These are phyloP conservation scores for Cantharis rustica DNA, from an alignment of 2,888 invertebrate genomes.

Conservation along the genomic window DNA sequence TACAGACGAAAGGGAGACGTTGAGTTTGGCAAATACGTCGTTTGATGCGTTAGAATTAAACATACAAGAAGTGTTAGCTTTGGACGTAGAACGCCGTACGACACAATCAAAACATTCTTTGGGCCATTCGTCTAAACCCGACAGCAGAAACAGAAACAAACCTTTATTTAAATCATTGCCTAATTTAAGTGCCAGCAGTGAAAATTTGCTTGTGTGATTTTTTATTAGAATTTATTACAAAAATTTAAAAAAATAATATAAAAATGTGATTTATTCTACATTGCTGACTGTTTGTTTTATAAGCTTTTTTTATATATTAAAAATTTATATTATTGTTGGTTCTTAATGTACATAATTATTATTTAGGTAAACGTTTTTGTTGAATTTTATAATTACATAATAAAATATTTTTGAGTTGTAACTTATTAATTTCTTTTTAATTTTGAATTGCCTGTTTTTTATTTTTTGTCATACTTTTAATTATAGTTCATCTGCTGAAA, in stretches of 20 bases:
- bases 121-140: constrained; percentile 47
- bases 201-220: constrained; percentile 62
- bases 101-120: constrained; percentile 47
- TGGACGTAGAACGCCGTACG: constrained; percentile 55
- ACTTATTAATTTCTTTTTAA: not conserved
- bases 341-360: constrained; percentile 1
- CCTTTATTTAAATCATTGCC: constrained; percentile 68
- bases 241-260: constrained; percentile 11
- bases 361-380: not conserved
- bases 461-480: too few species aligned
- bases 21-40: constrained; percentile 38
- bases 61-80: constrained; percentile 58
- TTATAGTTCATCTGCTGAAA: too few species aligned
- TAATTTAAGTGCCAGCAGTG: constrained; percentile 72
- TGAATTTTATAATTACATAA: not conserved
- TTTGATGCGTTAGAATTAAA: constrained; percentile 59
- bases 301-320: constrained; percentile 15
- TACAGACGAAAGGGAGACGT: constrained; percentile 19
- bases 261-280: constrained; percentile 23
- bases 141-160: constrained; percentile 39
- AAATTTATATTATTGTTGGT: constrained; percentile 19
- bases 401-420: not conserved
- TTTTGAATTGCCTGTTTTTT: not conserved
- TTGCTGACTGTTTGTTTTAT: constrained; percentile 16
- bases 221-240: not conserved